Conservation (phyloP, 2,113 vertebrate species). For the Oncorhynchus tshawytscha region DNA sequence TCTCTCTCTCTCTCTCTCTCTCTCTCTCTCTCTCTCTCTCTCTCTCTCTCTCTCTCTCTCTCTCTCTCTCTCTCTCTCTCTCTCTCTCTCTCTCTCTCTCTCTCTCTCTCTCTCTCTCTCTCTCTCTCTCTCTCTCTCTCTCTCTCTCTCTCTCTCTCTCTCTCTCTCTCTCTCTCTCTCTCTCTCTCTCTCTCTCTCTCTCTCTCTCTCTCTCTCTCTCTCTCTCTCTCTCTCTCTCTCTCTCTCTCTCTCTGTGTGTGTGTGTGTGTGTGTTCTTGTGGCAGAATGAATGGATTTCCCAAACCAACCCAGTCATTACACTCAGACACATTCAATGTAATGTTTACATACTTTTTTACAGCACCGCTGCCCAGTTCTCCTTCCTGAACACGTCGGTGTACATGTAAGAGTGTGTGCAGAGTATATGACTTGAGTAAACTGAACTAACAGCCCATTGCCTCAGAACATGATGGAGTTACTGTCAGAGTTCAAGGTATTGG, state of each 20-base stretch:
- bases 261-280: conserved; percentile 37
- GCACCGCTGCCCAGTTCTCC: not conserved
- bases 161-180: too few species aligned
- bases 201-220: too few species aligned
- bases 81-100: not conserved
- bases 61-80: not conserved
- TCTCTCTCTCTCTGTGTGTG: not conserved
- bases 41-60: not conserved
- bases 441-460: not conserved
- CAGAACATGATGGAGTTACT: not conserved
- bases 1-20: not conserved
- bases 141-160: too few species aligned
- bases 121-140: too few species aligned
- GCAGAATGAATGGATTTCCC: not conserved
- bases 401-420: not conserved
- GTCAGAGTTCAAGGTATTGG: not conserved
- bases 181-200: too few species aligned
- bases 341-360: not conserved
- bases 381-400: not conserved
- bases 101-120: too few species aligned
- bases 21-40: too few species aligned
- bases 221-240: too few species aligned
- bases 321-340: not conserved
- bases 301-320: not conserved
- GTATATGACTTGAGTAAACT: not conserved